A percentile compares a stretch with the other conserved stretches of the same genome.
phyloP scores from a whole-genome alignment of 2,888 invertebrate genomes.

The Onchidella celtica region DNA sequence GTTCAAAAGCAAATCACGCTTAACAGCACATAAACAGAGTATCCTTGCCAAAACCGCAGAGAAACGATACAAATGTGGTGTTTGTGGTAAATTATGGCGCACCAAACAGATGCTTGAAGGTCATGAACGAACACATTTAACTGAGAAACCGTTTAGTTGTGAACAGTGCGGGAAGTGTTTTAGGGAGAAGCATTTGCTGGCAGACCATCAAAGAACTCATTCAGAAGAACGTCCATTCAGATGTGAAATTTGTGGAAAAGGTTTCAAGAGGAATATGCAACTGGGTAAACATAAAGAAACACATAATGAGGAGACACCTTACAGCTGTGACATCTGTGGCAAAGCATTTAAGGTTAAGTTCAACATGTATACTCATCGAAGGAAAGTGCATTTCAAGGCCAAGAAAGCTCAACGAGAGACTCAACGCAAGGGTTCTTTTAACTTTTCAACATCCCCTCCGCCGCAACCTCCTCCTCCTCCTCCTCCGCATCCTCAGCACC shows the following conservation, averaged over 20 bases:
- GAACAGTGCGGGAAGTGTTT: not conserved
- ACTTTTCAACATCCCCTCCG: no score
- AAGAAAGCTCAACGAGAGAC: not conserved
- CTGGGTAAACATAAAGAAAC: not conserved
- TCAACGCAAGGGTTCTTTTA: no score
- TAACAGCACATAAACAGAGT: not conserved
- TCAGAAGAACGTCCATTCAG: not conserved
- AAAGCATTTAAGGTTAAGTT: not conserved
- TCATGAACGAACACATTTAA: not conserved
- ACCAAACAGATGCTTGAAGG: not conserved
- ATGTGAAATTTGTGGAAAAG: not conserved
- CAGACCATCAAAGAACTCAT: not conserved
- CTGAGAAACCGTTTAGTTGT: not conserved
- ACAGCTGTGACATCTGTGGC: not conserved
- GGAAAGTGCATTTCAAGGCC: not conserved
- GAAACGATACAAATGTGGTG: not conserved
- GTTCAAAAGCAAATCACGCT: not conserved
- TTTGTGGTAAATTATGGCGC: not conserved
- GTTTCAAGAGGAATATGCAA: not conserved
- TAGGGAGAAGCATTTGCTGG: not conserved
- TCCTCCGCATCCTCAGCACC: no score
- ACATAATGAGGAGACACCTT: not conserved
- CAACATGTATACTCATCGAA: not conserved
- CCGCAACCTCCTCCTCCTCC: no score
- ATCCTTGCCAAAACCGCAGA: not conserved